A percentile compares a stretch with the other conserved stretches of the same genome.
phyloP scores from a whole-genome alignment of 1,140 invertebrate species.

The Pogonus chalceus region DNA sequence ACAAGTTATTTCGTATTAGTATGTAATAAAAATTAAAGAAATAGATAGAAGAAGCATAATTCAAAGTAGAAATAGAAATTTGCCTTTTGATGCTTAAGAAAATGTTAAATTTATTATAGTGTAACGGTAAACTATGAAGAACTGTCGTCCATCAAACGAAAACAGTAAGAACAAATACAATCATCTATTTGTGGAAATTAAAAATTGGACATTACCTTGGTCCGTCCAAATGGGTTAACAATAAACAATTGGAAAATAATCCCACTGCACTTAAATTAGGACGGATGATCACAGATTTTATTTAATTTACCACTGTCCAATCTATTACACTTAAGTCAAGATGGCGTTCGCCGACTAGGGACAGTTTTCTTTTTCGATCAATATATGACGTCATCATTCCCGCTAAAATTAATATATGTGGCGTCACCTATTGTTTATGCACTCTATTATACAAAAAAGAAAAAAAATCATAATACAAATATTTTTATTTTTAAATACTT shows the following conservation, averaged over 20 bases:
- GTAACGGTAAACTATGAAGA: constrained; percentile 19
- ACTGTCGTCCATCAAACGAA: constrained; percentile 8
- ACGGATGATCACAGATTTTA: constrained; percentile 46
- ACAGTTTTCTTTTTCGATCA: constrained; percentile 40
- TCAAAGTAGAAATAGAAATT: not conserved
- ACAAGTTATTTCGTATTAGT: not conserved
- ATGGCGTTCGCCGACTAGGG: constrained; percentile 35
- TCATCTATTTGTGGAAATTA: not conserved
- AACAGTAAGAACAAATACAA: constrained; percentile 13
- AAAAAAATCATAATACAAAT: too few relatives aligned
- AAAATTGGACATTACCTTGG: constrained; percentile 45
- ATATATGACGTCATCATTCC: constrained; percentile 48
- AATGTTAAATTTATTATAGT: not conserved
- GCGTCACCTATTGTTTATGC: not conserved
- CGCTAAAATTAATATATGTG: not conserved
- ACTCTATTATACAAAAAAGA: not conserved
- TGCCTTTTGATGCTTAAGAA: not conserved
- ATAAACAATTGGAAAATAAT: constrained; percentile 48
- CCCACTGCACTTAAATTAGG: constrained; percentile 40
- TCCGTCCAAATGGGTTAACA: constrained; percentile 58
- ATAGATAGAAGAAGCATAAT: constrained; percentile 2
- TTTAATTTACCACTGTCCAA: constrained; percentile 28
- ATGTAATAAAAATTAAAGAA: not conserved
- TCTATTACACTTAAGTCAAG: constrained; percentile 33
- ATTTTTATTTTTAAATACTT: too few relatives aligned